Conservation (phyloP, 2,888 invertebrate species). For the Andricus quercusramuli region DNA sequence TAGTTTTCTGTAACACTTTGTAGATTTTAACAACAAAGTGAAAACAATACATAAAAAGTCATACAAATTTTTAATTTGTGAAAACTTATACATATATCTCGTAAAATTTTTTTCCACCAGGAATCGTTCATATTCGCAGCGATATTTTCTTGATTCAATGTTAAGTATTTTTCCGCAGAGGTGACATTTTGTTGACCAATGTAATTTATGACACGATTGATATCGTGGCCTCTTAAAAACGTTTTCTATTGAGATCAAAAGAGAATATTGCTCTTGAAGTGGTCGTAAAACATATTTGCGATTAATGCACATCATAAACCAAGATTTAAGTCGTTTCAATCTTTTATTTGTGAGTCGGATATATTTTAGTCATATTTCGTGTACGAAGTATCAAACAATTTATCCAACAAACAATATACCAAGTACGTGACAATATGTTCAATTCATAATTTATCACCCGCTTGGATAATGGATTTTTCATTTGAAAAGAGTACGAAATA, state of each 20-base stretch:
- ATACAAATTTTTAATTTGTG: too few species aligned
- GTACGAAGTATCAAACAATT: neutral
- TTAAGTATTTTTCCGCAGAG: too few species aligned
- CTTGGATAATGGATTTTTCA: slow-evolving; percentile 25
- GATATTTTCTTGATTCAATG: too few species aligned
- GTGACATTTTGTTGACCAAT: too few species aligned
- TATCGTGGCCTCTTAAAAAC: neutral
- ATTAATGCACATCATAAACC: neutral
- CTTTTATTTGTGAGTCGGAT: neutral
- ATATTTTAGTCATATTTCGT: neutral
- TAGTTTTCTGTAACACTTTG: too few species aligned
- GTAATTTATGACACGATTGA: neutral
- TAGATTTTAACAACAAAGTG: too few species aligned
- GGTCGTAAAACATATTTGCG: slow-evolving; percentile 1
- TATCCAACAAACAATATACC: slow-evolving; percentile 33
- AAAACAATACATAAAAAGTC: too few species aligned
- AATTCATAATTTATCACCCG: slow-evolving; percentile 22
- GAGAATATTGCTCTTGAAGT: neutral
- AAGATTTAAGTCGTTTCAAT: neutral
- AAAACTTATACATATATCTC: too few species aligned
- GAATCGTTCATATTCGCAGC: too few species aligned
- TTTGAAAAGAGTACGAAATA: slow-evolving; percentile 22
- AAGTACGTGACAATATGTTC: slow-evolving; percentile 8
- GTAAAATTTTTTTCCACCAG: too few species aligned
- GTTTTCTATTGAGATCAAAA: neutral